Conservation (phyloP, 2,888 invertebrate species). For the Acanthosepion esculentum region DNA sequence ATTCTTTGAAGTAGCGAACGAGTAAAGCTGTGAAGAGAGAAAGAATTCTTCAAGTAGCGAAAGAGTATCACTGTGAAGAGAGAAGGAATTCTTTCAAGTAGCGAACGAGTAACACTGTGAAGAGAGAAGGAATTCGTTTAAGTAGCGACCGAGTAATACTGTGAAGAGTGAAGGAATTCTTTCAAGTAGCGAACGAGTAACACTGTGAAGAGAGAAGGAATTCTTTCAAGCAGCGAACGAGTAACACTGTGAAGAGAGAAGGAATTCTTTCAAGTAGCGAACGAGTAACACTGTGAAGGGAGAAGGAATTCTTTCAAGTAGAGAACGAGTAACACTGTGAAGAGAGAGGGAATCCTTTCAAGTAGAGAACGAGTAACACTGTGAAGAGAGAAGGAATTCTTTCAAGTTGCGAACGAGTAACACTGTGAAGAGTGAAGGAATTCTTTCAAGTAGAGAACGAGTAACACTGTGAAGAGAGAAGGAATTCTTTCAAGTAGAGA, state of each 20-base stretch:
- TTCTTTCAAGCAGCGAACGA: no score
- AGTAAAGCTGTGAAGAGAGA: neutral
- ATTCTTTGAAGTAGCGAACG: neutral
- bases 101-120: neutral
- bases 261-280: neutral
- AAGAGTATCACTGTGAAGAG: constrained; percentile 67
- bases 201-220: no score
- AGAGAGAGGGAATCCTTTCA: neutral
- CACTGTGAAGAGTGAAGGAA: constrained; percentile 60
- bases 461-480: neutral
- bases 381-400: no score
- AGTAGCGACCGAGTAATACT: no score
- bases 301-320: no score
- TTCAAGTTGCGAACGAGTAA: no score
- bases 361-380: neutral
- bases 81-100: neutral
- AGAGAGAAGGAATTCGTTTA: no score
- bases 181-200: neutral
- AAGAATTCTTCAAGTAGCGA: no score
- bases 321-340: no score
- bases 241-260: constrained; percentile 63
- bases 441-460: neutral
- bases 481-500: no score
- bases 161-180: constrained; percentile 48
- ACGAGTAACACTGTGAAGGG: neutral